A percentile compares a stretch with the other conserved stretches of the same genome.
phyloP scores from a whole-genome alignment of 2,113 vertebrate species.

The Dissostichus mawsoni region DNA sequence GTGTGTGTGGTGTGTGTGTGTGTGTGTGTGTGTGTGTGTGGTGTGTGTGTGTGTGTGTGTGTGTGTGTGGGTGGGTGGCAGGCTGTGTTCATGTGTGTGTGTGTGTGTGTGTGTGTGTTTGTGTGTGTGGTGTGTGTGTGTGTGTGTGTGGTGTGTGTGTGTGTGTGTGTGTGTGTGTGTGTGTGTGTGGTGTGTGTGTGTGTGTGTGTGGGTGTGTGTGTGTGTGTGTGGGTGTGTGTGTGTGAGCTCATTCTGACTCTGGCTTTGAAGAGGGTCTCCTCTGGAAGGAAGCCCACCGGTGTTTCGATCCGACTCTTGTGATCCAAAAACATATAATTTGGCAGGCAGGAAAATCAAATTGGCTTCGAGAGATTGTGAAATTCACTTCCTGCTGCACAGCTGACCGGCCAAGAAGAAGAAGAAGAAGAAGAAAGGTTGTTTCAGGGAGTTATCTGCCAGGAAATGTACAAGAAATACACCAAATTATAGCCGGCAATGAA shows the following conservation, averaged over 20 bases:
- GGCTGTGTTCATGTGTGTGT: not conserved
- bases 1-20: conserved; percentile 19
- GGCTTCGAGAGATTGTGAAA: conserved; percentile 48
- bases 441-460: conserved; percentile 26
- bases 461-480: conserved; percentile 31
- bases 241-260: conserved; percentile 31
- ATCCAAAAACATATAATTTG: conserved; percentile 54
- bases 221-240: conserved; percentile 2
- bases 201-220: conserved; percentile 27
- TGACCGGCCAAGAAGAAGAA: conserved; percentile 42
- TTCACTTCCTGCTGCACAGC: conserved; percentile 35
- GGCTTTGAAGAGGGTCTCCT: conserved; percentile 53
- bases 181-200: not conserved
- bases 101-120: too few species aligned
- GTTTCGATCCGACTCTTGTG: conserved; percentile 46
- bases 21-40: not conserved
- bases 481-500: conserved; percentile 5
- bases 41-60: too few species aligned
- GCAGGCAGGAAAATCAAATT: conserved; percentile 47
- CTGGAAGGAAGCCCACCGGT: conserved; percentile 63
- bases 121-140: not conserved
- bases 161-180: not conserved
- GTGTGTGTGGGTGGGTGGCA: too few species aligned
- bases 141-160: conserved; percentile 13
- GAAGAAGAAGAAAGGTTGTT: conserved; percentile 42